Evolutionary conservation across 2,113 vertebrate genomes (phyloP), one percentile per base, ranked within the genome.

Genomic region (Kobus ellipsiprymnus): DNA sequence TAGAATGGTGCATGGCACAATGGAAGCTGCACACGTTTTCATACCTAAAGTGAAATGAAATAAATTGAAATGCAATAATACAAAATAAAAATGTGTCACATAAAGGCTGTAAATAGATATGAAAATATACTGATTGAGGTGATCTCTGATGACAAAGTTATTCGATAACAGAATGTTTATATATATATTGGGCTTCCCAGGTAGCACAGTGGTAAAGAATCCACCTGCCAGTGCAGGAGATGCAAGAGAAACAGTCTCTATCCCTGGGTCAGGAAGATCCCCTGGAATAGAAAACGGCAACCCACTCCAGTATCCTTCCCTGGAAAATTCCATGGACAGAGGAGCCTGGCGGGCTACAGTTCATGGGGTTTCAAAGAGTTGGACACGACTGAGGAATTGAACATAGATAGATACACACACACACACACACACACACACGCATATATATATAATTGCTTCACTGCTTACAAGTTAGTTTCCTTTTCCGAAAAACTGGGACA

Each of bases 381-480:
- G 67, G 67, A 71, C 67, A 71, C 0, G 0, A 23, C 67, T 71
- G 64, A 21, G n/a, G n/a, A 71, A 71, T 5, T 11, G n/a, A 36
- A 71, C n/a, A 71, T 36, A 71, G 17, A 71, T 71, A 71, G n/a
- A 36, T 36, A 71, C 2, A 11, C 5, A n/a, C 3, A 57, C 0
- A 64, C 0, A 60, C 1, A 59, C 2, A 11, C 5, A n/a, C 3
- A 57, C 0, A 64, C 0, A 60, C 1, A 59, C 11, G 23, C 30
- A 52, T 0, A 48, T 4, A 44, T 16, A 54, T 74, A 46, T 81
- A 91, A 91, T 91, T 88, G 50, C 67, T 87, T 48, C 30, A 46
- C 23, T 57, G 10, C 3, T 87, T 93, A 67, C 13, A 62, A 87
- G 48, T 92, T 46, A n/a, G 16, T 78, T 48, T 94, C 48, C 25